These are phyloP conservation scores for Notodonta dromedarius DNA, from an alignment of 2,888 invertebrate genomes.

Conservation along the genomic window DNA sequence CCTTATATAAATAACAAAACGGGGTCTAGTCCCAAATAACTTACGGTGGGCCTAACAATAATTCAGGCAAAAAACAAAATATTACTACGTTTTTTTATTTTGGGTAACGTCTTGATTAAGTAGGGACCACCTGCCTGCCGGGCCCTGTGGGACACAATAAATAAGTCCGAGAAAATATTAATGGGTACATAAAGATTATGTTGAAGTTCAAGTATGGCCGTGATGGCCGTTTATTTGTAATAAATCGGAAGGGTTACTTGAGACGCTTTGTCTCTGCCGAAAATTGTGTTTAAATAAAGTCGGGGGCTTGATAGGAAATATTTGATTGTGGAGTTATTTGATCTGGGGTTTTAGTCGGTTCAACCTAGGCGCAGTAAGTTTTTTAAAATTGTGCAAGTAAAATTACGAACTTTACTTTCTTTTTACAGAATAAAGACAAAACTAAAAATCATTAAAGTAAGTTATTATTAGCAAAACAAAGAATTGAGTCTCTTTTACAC, in stretches of 20 bases:
- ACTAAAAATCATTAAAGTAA: neutral
- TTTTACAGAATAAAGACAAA: neutral
- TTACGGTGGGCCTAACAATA: conserved; percentile 72
- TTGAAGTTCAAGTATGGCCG: conserved; percentile 69
- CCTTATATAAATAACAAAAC: conserved; percentile 76
- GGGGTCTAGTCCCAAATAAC: conserved; percentile 65
- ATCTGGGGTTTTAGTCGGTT: neutral
- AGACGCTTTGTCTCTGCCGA: conserved; percentile 59
- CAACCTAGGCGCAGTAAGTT: neutral
- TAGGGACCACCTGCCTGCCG: conserved; percentile 80
- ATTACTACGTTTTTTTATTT: conserved; percentile 70
- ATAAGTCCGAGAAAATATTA: conserved; percentile 75
- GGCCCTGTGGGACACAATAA: conserved; percentile 72
- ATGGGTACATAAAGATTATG: conserved; percentile 76
- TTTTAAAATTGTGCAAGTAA: neutral
- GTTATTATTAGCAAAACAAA: neutral
- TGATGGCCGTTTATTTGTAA: conserved; percentile 61
- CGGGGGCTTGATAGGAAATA: neutral
- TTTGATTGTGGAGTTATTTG: neutral
- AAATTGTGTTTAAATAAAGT: conserved; percentile 21
- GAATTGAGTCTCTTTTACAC: neutral
- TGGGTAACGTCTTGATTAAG: conserved; percentile 84
- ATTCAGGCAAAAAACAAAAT: conserved; percentile 77
- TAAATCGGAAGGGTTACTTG: conserved; percentile 60
- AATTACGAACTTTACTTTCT: neutral